phyloP scores from a whole-genome alignment of 2,113 vertebrate genomes.

The Manacus vitellinus region DNA sequence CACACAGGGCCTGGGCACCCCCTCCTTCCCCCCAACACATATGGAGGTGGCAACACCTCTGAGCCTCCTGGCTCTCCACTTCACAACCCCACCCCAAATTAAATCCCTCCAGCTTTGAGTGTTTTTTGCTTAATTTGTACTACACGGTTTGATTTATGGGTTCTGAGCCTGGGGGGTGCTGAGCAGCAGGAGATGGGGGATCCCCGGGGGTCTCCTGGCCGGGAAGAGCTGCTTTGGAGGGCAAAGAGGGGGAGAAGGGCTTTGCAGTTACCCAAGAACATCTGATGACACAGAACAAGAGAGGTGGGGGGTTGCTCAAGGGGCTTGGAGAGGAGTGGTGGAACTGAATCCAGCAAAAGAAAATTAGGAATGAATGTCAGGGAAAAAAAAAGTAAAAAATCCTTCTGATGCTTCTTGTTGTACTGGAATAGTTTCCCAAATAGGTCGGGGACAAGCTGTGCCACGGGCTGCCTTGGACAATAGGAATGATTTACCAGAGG shows the following conservation, averaged over 20 bases:
- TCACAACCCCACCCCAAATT: not conserved
- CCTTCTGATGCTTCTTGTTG: not conserved
- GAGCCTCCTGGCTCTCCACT: not conserved
- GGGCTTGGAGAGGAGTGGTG: not conserved
- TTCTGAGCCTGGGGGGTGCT: not conserved
- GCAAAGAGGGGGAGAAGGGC: not conserved
- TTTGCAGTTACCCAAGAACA: not conserved
- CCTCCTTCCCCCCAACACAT: accelerated
- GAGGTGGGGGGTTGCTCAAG: not conserved
- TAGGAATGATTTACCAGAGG: not conserved
- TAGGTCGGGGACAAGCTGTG: accelerated
- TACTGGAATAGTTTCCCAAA: not conserved
- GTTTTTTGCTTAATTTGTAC: not conserved
- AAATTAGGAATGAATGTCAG: not conserved
- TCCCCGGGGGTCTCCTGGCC: not conserved
- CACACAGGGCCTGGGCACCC: not conserved
- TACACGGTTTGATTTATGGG: not conserved
- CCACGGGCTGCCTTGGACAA: not conserved
- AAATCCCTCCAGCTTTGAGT: not conserved
- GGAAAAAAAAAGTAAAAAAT: not conserved
- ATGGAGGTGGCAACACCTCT: not conserved
- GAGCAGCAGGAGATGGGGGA: not conserved
- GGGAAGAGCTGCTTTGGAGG: accelerated
- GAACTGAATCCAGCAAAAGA: not conserved
- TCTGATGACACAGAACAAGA: not conserved